phyloP scores from a whole-genome alignment of 2,888 invertebrate species.

The Pheosia gnoma region DNA sequence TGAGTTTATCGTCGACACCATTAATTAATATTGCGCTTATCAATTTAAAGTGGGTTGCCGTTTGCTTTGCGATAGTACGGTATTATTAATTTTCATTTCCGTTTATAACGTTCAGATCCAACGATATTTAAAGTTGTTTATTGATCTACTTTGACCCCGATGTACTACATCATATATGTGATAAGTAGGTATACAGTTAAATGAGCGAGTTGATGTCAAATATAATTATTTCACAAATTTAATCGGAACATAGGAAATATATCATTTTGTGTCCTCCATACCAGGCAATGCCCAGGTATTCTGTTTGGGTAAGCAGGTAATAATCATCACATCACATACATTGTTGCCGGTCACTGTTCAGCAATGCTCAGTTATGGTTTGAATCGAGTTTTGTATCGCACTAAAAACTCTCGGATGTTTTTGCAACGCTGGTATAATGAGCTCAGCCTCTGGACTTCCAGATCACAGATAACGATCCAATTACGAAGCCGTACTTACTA shows the following conservation, averaged over 20 bases:
- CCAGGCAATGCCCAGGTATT: too few relatives aligned
- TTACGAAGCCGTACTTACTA: not conserved
- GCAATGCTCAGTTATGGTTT: not conserved
- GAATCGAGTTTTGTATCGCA: slow-evolving; percentile 1
- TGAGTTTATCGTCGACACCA: slow-evolving; percentile 66
- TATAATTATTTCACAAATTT: not conserved
- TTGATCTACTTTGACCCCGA: slow-evolving; percentile 21
- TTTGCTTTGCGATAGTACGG: slow-evolving; percentile 33
- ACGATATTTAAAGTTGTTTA: slow-evolving; percentile 21
- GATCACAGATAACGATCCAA: not conserved
- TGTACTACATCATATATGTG: not conserved
- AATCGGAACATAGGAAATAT: too few relatives aligned
- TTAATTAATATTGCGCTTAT: slow-evolving; percentile 72
- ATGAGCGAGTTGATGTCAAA: not conserved
- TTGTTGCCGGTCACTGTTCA: not conserved
- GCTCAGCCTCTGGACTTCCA: not conserved
- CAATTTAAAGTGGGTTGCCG: slow-evolving; percentile 56
- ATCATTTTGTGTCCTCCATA: too few relatives aligned
- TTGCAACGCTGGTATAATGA: slow-evolving; percentile 13
- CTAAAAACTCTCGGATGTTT: not conserved
- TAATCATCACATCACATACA: not conserved
- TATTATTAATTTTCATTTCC: slow-evolving; percentile 38
- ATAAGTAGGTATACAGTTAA: not conserved
- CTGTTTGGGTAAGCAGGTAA: too few relatives aligned
- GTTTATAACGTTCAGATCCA: slow-evolving; percentile 20